phyloP scores from a whole-genome alignment of 2,888 invertebrate species.

The Cheilosia pagana region DNA sequence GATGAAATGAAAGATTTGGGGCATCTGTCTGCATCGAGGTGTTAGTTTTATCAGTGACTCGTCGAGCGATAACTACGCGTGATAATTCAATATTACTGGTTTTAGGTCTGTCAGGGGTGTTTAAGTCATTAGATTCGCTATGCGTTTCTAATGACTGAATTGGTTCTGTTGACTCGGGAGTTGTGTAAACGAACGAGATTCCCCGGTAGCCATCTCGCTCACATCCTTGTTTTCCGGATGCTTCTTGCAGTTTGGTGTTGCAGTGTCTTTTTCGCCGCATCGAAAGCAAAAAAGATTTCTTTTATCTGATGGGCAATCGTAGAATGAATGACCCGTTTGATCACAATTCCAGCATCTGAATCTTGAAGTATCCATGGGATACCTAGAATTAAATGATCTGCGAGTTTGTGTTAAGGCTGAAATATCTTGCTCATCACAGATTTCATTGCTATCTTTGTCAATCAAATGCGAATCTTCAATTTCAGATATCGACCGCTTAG shows the following conservation, averaged over 20 bases:
- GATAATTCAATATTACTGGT: not conserved
- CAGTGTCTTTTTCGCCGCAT: not conserved
- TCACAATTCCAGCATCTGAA: conserved; percentile 9
- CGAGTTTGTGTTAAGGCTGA: too few relatives aligned
- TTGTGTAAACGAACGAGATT: not conserved
- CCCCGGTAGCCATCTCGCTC: conserved; percentile 28
- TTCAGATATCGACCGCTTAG: too few relatives aligned
- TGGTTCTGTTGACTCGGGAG: not conserved
- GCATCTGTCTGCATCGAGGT: not conserved
- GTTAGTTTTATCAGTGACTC: not conserved
- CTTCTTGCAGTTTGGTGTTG: conserved; percentile 2
- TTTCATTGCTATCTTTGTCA: too few relatives aligned
- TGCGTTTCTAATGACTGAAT: not conserved
- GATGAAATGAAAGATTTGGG: not conserved
- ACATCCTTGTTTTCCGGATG: conserved; percentile 4
- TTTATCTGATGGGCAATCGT: not conserved
- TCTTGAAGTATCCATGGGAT: too few relatives aligned
- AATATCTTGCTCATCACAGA: too few relatives aligned
- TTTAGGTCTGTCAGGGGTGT: not conserved
- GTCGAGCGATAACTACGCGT: not conserved
- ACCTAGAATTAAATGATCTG: too few relatives aligned
- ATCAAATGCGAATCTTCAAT: too few relatives aligned
- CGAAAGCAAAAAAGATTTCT: conserved; percentile 5
- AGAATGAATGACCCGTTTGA: too few relatives aligned
- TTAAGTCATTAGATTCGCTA: conserved; percentile 4